Evolutionary conservation across 2,888 invertebrate genomes (phyloP).

Genomic region (Drosophila neutralis): DNA sequence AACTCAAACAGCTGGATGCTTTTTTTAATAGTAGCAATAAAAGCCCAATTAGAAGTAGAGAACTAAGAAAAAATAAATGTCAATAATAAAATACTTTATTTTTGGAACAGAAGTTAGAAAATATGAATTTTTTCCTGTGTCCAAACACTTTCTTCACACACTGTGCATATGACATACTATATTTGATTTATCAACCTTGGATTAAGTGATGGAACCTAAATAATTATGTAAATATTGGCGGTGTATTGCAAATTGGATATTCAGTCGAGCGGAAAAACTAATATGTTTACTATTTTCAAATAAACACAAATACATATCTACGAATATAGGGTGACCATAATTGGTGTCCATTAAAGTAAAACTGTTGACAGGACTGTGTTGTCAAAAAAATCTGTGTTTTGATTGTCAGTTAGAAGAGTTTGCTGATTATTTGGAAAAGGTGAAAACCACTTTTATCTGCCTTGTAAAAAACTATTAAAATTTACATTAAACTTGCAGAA

Average conservation of each 20-base stretch:
- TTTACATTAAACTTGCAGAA: background rate
- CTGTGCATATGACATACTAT: too few relatives aligned
- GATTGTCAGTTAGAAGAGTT: background rate
- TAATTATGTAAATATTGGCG: background rate
- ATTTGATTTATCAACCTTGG: background rate
- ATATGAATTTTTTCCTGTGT: too few relatives aligned
- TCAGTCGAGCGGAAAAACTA: background rate
- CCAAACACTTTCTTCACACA: too few relatives aligned
- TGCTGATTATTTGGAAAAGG: background rate
- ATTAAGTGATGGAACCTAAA: background rate
- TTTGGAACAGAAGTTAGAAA: too few relatives aligned
- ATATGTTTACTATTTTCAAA: background rate
- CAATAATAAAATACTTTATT: too few relatives aligned
- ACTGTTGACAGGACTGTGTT: background rate
- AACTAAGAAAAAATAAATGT: too few relatives aligned
- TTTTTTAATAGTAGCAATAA: too few relatives aligned
- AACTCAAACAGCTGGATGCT: too few relatives aligned
- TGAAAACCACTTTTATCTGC: background rate
- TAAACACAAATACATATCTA: background rate
- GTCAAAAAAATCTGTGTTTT: background rate
- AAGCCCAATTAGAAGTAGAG: too few relatives aligned
- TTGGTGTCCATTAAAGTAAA: background rate
- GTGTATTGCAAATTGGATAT: background rate
- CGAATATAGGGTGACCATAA: background rate
- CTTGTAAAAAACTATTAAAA: background rate